Percentiles rank a stretch among this genome's conserved stretches.
Evolutionary conservation across 2,113 vertebrate species (phyloP).

Genomic region (Motacilla tschutschensis): DNA sequence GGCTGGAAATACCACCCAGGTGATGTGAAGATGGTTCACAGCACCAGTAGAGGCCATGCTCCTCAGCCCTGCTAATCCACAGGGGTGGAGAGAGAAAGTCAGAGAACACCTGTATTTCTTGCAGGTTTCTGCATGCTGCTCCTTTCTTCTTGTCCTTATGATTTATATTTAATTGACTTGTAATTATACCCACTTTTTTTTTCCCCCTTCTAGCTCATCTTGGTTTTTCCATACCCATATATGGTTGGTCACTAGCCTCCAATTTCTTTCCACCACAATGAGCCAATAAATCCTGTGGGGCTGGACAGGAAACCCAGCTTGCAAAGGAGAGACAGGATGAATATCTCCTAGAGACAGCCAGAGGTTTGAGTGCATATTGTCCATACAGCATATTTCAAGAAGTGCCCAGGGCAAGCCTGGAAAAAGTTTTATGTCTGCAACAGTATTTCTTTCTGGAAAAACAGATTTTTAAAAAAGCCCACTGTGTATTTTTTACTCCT

Average conservation of each 20-base stretch:
- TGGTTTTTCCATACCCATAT: slow-evolving; percentile 30
- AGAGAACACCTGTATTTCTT: slow-evolving; percentile 20
- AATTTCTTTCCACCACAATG: slow-evolving; percentile 38
- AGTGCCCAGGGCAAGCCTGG: slow-evolving; percentile 33
- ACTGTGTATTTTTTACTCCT: not conserved
- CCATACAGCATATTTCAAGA: slow-evolving; percentile 10
- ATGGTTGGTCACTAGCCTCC: slow-evolving; percentile 37
- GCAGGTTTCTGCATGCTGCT: slow-evolving; percentile 8
- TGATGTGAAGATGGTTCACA: not conserved
- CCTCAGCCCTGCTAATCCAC: not conserved
- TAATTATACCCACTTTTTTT: slow-evolving; percentile 26
- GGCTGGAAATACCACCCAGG: slow-evolving; percentile 17
- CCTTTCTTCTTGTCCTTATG: not conserved
- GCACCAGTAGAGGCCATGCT: not conserved
- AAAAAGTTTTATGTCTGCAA: slow-evolving; percentile 39
- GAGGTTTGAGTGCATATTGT: not conserved
- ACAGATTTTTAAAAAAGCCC: not conserved
- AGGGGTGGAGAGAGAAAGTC: not conserved
- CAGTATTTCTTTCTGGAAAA: slow-evolving; percentile 30
- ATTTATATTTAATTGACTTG: slow-evolving; percentile 47
- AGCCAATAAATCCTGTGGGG: slow-evolving; percentile 48
- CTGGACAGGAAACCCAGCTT: slow-evolving; percentile 58
- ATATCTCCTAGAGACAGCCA: slow-evolving; percentile 7
- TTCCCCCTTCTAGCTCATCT: not conserved
- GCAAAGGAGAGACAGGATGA: slow-evolving; percentile 50